phyloP scores from a whole-genome alignment of 2,797 vertebrate species.

The Alfaro cultratus region DNA sequence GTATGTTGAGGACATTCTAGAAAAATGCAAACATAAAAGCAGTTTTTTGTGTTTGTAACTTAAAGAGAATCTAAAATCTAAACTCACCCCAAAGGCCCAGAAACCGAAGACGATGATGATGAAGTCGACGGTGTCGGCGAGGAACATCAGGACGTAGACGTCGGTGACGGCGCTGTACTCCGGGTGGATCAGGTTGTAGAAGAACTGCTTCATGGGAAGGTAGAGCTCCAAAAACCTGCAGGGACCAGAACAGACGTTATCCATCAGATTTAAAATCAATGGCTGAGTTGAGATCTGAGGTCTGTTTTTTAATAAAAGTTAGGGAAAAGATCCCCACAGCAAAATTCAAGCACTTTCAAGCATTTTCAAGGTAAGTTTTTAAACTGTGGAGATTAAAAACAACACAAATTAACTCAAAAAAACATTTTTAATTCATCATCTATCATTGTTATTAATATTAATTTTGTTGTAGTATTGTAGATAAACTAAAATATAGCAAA shows the following conservation, averaged over 20 bases:
- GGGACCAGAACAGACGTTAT: background rate
- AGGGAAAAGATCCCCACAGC: background rate
- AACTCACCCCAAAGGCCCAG: slow-evolving; percentile 96
- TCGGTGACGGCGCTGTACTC: slow-evolving; percentile 98
- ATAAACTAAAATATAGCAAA: too few species aligned
- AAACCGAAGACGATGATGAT: slow-evolving; percentile 99
- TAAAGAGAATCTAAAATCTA: background rate
- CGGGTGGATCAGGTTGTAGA: slow-evolving; percentile 96
- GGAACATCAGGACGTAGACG: slow-evolving; percentile 98
- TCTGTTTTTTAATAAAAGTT: background rate
- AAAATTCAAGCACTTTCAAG: too few species aligned
- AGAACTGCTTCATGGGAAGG: slow-evolving; percentile 93
- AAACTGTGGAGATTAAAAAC: too few species aligned
- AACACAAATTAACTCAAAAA: too few species aligned
- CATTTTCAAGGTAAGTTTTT: too few species aligned
- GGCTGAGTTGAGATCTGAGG: background rate
- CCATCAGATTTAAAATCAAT: background rate
- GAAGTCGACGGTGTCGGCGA: slow-evolving; percentile 96
- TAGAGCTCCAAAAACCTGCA: slow-evolving; percentile 90
- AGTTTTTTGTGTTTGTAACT: background rate
- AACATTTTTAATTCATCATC: too few species aligned
- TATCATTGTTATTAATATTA: too few species aligned
- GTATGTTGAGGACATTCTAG: background rate
- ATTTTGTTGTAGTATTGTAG: too few species aligned
- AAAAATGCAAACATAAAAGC: background rate